These are phyloP conservation scores for Nephila pilipes DNA, from an alignment of 1,140 invertebrate species.

Conservation along the genomic window DNA sequence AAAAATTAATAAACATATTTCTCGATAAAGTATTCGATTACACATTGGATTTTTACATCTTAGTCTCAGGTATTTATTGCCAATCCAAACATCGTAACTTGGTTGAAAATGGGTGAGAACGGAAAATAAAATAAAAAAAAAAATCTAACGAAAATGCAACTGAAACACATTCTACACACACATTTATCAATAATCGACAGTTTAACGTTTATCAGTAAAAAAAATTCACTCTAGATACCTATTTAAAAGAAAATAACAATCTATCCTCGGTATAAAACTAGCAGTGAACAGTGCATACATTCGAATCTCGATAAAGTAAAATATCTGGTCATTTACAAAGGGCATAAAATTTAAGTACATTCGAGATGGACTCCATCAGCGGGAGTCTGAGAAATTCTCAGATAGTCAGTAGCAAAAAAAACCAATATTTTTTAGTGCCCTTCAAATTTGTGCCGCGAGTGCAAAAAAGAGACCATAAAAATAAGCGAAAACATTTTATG, in stretches of 20 bases:
- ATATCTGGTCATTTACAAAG: conserved; percentile 3
- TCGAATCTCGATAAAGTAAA: neutral
- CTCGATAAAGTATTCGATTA: too few species aligned
- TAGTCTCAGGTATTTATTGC: too few species aligned
- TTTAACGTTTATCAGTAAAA: neutral
- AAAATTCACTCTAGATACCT: neutral
- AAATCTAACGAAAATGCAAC: neutral
- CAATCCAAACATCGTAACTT: too few species aligned
- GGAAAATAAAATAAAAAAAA: too few species aligned
- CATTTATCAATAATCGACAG: conserved; percentile 4
- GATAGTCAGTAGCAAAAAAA: conserved; percentile 7
- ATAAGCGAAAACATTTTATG: neutral
- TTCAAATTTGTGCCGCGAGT: conserved; percentile 2
- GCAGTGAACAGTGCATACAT: neutral
- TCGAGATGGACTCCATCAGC: neutral
- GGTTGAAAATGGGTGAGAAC: too few species aligned
- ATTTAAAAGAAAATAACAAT: neutral
- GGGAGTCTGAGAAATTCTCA: neutral
- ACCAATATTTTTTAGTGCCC: conserved; percentile 22
- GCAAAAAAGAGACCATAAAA: neutral
- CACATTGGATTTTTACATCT: too few species aligned
- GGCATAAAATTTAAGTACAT: neutral
- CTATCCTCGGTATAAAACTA: neutral
- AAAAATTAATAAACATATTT: too few species aligned
- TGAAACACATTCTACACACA: neutral